Conservation (phyloP, 2,888 invertebrate genomes). For the Napeogenes inachia region DNA sequence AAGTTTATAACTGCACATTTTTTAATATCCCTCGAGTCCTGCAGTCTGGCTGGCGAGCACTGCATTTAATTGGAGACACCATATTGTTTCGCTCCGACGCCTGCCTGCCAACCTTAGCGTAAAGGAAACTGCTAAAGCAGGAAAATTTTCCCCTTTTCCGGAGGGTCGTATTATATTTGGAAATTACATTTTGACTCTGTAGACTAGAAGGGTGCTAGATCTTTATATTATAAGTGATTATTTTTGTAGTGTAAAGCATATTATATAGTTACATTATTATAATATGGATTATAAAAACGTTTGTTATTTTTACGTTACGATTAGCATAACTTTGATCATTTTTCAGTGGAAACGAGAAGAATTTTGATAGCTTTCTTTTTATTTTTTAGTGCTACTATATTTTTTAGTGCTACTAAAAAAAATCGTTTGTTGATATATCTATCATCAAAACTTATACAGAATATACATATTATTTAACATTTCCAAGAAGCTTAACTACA, state of each 20-base stretch:
- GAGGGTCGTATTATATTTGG: slow-evolving; percentile 24
- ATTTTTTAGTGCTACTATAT: too few relatives aligned
- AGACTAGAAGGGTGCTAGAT: slow-evolving; percentile 17
- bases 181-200: slow-evolving; percentile 22
- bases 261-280: too few relatives aligned
- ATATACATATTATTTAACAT: too few relatives aligned
- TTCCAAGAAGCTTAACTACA: not conserved
- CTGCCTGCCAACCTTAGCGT: slow-evolving; percentile 17
- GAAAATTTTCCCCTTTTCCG: slow-evolving; percentile 20
- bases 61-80: slow-evolving; percentile 24
- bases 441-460: too few relatives aligned
- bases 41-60: slow-evolving; percentile 14
- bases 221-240: slow-evolving; percentile 4
- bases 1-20: not conserved
- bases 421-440: too few relatives aligned
- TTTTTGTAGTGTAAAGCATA: not conserved
- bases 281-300: too few relatives aligned
- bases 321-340: too few relatives aligned
- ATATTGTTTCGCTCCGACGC: slow-evolving; percentile 24
- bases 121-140: slow-evolving; percentile 27
- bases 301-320: too few relatives aligned
- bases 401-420: too few relatives aligned
- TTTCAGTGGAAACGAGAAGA: too few relatives aligned
- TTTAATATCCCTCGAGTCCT: slow-evolving; percentile 6
- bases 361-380: too few relatives aligned